Conservation (phyloP, 2,797 vertebrate genomes). For the Sebastes hopkinsi region DNA sequence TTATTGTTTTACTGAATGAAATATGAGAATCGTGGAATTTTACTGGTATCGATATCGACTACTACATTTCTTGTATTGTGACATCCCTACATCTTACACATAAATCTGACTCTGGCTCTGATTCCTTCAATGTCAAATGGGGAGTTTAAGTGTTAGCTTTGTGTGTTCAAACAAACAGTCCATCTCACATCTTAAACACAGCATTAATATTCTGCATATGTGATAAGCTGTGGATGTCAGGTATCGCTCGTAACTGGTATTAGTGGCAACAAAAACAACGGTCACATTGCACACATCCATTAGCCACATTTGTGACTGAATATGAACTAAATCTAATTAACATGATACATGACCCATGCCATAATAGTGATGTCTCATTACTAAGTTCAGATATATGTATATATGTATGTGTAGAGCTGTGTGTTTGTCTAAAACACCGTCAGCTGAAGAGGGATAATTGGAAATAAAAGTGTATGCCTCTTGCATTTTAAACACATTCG, state of each 20-base stretch:
- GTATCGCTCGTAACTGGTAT: not conserved
- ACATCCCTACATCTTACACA: not conserved
- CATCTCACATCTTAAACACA: not conserved
- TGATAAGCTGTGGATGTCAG: not conserved
- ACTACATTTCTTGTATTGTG: too few relatives aligned
- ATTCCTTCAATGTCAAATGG: not conserved
- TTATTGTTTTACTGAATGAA: too few relatives aligned
- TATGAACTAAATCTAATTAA: conserved; percentile 32
- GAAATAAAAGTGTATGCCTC: conserved; percentile 36
- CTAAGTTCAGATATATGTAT: not conserved
- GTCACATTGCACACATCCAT: not conserved
- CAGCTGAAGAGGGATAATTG: conserved; percentile 36
- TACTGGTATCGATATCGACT: too few relatives aligned
- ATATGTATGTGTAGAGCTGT: not conserved
- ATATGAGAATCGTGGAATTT: too few relatives aligned
- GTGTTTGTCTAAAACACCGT: not conserved
- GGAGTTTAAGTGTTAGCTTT: not conserved
- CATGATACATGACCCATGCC: conserved; percentile 19
- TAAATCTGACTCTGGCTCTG: not conserved
- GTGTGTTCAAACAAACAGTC: not conserved
- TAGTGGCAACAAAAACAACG: not conserved
- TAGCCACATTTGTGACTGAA: not conserved
- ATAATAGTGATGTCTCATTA: conserved; percentile 40
- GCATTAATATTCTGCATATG: not conserved
- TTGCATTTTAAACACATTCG: conserved; percentile 47